phyloP scores from a whole-genome alignment of 92 coral and sea anemone species.

The Siderastrea radians region DNA sequence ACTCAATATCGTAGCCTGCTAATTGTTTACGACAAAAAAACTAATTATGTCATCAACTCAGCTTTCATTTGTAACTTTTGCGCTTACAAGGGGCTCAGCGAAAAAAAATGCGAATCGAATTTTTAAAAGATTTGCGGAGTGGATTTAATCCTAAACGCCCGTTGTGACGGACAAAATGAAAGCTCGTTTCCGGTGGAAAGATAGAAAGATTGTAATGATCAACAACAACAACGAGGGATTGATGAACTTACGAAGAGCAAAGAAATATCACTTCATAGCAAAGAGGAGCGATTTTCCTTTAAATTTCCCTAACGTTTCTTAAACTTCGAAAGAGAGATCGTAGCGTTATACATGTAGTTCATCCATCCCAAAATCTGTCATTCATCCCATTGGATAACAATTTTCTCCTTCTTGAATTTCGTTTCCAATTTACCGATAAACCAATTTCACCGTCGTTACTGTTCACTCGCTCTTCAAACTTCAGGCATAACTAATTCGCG shows the following conservation, averaged over 20 bases:
- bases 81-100: neutral
- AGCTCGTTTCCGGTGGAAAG: constrained; percentile 51
- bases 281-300: neutral
- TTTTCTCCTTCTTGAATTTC: constrained; percentile 54
- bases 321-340: constrained; percentile 3
- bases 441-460: constrained; percentile 2
- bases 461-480: neutral
- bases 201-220: constrained; percentile 22
- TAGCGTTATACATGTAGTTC: neutral
- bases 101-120: neutral
- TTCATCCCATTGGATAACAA: constrained; percentile 33
- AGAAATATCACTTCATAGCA: neutral
- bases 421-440: constrained; percentile 32
- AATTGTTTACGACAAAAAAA: constrained; percentile 26
- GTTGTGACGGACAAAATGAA: constrained; percentile 56
- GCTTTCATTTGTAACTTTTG: constrained; percentile 2
- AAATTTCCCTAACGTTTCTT: neutral
- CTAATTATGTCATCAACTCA: constrained; percentile 17
- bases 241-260: neutral
- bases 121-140: neutral
- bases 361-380: constrained; percentile 38
- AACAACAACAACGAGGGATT: constrained; percentile 23
- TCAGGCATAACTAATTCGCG: constrained; percentile 5
- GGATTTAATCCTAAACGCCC: constrained; percentile 29
- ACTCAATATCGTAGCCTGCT: constrained; percentile 21